Evolutionary conservation across 2,113 vertebrate genomes (phyloP).

Genomic region (Mellivora capensis): DNA sequence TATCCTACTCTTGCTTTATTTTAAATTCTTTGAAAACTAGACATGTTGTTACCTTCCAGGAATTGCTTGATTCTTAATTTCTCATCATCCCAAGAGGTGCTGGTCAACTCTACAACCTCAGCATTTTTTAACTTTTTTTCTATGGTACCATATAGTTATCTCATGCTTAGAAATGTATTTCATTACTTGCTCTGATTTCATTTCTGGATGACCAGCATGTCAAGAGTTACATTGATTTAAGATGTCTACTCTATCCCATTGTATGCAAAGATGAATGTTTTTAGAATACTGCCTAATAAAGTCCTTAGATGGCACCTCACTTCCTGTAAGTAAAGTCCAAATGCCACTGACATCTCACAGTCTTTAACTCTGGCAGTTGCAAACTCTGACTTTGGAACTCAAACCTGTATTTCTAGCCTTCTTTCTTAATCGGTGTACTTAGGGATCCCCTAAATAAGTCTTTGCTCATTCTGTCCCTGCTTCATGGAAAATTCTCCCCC

Average conservation of each 20-base stretch:
- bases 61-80: conserved; percentile 6
- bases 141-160: background rate
- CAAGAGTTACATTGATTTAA: conserved; percentile 27
- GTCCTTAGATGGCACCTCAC: background rate
- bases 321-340: background rate
- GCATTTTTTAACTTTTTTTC: background rate
- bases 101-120: background rate
- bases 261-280: background rate
- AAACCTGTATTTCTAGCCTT: conserved; percentile 4
- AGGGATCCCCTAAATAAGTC: background rate
- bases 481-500: background rate
- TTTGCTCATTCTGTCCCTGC: background rate
- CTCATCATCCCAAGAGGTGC: background rate
- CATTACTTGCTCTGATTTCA: background rate
- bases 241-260: background rate
- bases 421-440: background rate
- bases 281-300: background rate
- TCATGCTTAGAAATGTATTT: conserved; percentile 39
- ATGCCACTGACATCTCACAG: background rate
- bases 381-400: background rate
- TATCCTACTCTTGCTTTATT: background rate
- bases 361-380: background rate
- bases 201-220: background rate
- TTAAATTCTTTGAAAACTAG: conserved; percentile 18
- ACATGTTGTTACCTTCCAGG: background rate